These are phyloP conservation scores for Halichoeres trimaculatus DNA, from an alignment of 2,113 vertebrate species.

Conservation along the genomic window DNA sequence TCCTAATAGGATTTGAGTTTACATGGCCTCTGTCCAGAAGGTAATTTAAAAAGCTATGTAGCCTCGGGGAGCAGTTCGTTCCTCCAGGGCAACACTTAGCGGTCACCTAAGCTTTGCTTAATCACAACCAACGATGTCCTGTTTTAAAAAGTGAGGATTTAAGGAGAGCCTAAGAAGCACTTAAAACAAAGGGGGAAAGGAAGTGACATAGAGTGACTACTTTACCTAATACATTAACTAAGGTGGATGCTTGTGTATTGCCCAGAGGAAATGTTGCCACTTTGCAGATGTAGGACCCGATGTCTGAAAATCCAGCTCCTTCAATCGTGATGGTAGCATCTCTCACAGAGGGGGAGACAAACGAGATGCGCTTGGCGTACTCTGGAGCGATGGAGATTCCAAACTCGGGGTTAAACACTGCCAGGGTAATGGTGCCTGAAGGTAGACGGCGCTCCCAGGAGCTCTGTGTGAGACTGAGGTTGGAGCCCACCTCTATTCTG, in stretches of 20 bases:
- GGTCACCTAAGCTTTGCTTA: conserved; percentile 36
- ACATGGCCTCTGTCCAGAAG: conserved; percentile 33
- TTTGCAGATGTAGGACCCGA: conserved; percentile 94
- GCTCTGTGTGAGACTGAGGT: conserved; percentile 93
- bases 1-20: conserved; percentile 36
- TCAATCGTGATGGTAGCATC: conserved; percentile 92
- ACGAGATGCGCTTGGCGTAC: conserved; percentile 88
- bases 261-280: conserved; percentile 95
- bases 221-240: conserved; percentile 91
- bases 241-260: conserved; percentile 90
- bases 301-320: conserved; percentile 90
- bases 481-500: conserved; percentile 86
- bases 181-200: conserved; percentile 9
- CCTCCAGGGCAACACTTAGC: conserved; percentile 37
- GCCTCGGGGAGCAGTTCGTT: conserved; percentile 34
- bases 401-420: conserved; percentile 91
- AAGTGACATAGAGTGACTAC: conserved; percentile 56
- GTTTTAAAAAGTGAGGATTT: conserved; percentile 32
- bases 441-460: conserved; percentile 92
- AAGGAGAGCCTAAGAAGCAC: conserved; percentile 13
- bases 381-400: conserved; percentile 90
- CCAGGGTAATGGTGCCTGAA: conserved; percentile 88
- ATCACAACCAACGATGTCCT: conserved; percentile 27
- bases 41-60: conserved; percentile 42
- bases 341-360: conserved; percentile 88